Conservation (phyloP, 2,113 vertebrate genomes). For the Azemiops feae region DNA sequence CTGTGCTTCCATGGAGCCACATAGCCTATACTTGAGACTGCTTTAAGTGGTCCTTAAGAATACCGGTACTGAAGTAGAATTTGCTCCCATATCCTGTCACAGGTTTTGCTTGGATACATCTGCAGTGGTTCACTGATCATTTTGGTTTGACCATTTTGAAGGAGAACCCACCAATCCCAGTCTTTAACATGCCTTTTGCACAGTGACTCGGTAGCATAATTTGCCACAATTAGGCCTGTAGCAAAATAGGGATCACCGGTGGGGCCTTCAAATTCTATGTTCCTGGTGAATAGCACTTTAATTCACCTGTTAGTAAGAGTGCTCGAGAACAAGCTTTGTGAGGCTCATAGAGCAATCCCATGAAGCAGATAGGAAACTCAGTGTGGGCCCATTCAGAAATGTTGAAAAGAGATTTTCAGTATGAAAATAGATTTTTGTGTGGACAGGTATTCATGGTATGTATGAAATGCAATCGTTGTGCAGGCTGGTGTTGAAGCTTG, state of each 20-base stretch:
- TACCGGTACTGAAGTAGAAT: not conserved
- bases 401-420: not conserved
- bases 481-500: not conserved
- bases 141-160: not conserved
- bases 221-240: not conserved
- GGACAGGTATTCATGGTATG: not conserved
- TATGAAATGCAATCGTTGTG: not conserved
- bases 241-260: not conserved
- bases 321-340: not conserved
- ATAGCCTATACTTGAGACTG: not conserved
- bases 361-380: not conserved
- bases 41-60: not conserved
- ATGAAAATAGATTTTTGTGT: not conserved
- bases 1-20: not conserved
- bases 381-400: not conserved
- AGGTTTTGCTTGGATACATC: not conserved
- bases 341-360: not conserved
- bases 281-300: not conserved
- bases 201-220: not conserved
- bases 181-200: not conserved
- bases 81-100: not conserved
- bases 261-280: not conserved
- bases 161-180: not conserved
- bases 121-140: not conserved
- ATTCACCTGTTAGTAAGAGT: not conserved